These are phyloP conservation scores for Microplitis demolitor DNA, from an alignment of 1,140 invertebrate species.

Conservation along the genomic window DNA sequence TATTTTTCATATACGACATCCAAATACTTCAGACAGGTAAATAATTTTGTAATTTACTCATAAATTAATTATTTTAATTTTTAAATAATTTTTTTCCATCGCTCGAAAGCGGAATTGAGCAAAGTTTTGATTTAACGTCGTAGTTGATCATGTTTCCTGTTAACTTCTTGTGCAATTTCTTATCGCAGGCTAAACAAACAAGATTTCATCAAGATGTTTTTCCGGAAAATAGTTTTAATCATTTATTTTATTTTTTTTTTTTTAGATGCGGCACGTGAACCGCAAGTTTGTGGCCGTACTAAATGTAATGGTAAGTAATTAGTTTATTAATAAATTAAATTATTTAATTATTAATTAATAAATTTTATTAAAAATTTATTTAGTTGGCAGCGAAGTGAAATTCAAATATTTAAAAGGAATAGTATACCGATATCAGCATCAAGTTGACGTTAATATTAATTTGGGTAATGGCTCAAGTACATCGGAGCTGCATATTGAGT, in stretches of 20 bases:
- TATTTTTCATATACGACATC: not conserved
- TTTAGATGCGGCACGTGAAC: slow-evolving; percentile 34
- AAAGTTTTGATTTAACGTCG: too few relatives aligned
- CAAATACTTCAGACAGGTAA: slow-evolving; percentile 1
- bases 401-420: slow-evolving; percentile 57
- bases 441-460: slow-evolving; percentile 55
- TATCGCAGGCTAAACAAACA: slow-evolving; percentile 1
- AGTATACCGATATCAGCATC: slow-evolving; percentile 56
- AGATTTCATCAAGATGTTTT: not conserved
- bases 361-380: slow-evolving; percentile 1
- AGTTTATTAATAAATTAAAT: not conserved
- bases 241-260: slow-evolving; percentile 12
- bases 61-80: not conserved
- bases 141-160: not conserved
- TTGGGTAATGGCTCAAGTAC: slow-evolving; percentile 44
- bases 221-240: not conserved
- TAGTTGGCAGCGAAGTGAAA: slow-evolving; percentile 41
- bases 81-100: not conserved
- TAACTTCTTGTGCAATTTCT: slow-evolving; percentile 16
- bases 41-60: not conserved
- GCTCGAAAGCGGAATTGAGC: too few relatives aligned
- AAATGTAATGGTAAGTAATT: slow-evolving; percentile 50
- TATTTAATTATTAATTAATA: slow-evolving; percentile 1
- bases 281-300: slow-evolving; percentile 43
- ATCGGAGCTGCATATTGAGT: slow-evolving; percentile 53